phyloP scores from a whole-genome alignment of 2,797 vertebrate genomes.

The Fundulus diaphanus region DNA sequence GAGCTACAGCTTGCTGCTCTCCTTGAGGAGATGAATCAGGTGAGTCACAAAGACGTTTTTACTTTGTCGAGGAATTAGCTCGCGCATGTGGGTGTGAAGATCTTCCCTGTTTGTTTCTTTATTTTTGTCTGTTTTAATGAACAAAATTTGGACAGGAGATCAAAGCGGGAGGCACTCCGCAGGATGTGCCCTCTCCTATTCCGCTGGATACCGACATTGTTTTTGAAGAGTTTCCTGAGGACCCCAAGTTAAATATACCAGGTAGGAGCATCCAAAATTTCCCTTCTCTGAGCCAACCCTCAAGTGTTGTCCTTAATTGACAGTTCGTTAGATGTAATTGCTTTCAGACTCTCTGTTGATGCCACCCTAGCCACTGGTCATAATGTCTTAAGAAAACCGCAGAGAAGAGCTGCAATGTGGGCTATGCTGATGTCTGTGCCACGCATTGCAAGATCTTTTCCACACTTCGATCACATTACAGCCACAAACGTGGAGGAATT shows the following conservation, averaged over 20 bases:
- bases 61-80: neutral
- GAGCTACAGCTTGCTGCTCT: slow-evolving; percentile 86
- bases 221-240: slow-evolving; percentile 39
- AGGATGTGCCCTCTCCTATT: slow-evolving; percentile 5
- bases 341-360: neutral
- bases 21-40: slow-evolving; percentile 83
- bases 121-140: neutral
- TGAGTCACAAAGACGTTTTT: slow-evolving; percentile 56
- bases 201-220: neutral
- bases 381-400: neutral
- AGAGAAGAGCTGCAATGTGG: neutral
- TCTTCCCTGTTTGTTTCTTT: neutral
- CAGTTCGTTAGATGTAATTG: neutral
- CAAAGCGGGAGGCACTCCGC: slow-evolving; percentile 51
- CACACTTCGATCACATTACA: too few relatives aligned
- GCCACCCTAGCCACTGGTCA: neutral
- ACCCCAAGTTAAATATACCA: slow-evolving; percentile 49
- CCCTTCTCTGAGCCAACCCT: neutral
- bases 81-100: neutral
- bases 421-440: neutral
- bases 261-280: slow-evolving; percentile 55
- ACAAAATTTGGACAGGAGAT: slow-evolving; percentile 46
- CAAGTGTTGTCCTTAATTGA: neutral
- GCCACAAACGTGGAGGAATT: too few relatives aligned
- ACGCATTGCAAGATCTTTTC: too few relatives aligned